These are phyloP conservation scores for Orthosia gracilis DNA, from an alignment of 2,888 invertebrate genomes.

Conservation along the genomic window DNA sequence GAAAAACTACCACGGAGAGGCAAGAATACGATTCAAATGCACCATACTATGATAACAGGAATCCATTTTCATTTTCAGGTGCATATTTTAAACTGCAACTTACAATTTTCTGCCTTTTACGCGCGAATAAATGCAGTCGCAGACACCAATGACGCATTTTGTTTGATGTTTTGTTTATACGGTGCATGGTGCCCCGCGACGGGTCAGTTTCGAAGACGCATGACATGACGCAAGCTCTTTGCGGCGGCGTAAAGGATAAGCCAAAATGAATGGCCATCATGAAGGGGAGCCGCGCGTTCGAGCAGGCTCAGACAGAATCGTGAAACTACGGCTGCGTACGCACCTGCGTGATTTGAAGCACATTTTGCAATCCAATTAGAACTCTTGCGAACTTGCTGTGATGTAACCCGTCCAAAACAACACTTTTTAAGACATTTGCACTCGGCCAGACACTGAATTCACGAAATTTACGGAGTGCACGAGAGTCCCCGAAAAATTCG, in stretches of 20 bases:
- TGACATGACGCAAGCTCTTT: conserved; percentile 90
- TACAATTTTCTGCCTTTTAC: conserved; percentile 48
- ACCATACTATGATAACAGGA: conserved; percentile 35
- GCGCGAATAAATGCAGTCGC: conserved; percentile 55
- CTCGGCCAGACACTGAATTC: conserved; percentile 84
- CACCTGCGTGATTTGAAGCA: conserved; percentile 96
- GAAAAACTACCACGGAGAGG: conserved; percentile 36
- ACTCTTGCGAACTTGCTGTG: conserved; percentile 85
- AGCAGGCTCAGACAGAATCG: conserved; percentile 97
- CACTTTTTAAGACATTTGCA: conserved; percentile 88
- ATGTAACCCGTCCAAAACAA: conserved; percentile 89
- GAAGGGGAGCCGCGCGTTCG: conserved; percentile 92
- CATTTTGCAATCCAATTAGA: conserved; percentile 88
- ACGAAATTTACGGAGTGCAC: conserved; percentile 85
- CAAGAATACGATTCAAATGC: conserved; percentile 24
- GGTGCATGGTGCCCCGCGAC: conserved; percentile 82
- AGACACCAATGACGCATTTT: conserved; percentile 77
- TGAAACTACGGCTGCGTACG: conserved; percentile 98
- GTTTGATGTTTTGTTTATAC: conserved; percentile 85
- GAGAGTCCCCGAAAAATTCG: conserved; percentile 87
- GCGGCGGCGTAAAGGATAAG: conserved; percentile 91
- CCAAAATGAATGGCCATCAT: conserved; percentile 91
- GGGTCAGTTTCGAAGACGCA: conserved; percentile 86
- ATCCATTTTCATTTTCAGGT: conserved; percentile 38
- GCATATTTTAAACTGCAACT: conserved; percentile 47